These are phyloP conservation scores for Hedya salicella DNA, from an alignment of 2,888 invertebrate species.

Conservation along the genomic window DNA sequence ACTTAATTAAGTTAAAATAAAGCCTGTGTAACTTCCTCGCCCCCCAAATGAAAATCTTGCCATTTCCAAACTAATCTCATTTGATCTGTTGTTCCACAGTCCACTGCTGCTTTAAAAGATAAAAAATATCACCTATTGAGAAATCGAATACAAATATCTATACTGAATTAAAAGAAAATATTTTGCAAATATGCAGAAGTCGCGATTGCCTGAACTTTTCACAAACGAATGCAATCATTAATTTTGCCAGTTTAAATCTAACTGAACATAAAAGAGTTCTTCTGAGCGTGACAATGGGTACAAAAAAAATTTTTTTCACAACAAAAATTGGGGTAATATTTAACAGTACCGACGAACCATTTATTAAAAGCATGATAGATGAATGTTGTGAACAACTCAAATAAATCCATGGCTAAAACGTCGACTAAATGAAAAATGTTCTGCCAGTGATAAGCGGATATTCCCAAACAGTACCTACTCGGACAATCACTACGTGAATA, in stretches of 20 bases:
- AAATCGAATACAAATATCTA: too few relatives aligned
- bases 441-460: conserved; percentile 6
- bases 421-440: conserved; percentile 19
- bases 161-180: too few relatives aligned
- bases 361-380: conserved; percentile 31
- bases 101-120: too few relatives aligned
- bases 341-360: not conserved
- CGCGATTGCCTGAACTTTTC: too few relatives aligned
- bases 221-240: not conserved
- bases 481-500: too few relatives aligned
- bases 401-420: conserved; percentile 25
- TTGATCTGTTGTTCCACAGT: too few relatives aligned
- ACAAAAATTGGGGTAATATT: not conserved
- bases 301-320: not conserved
- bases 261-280: not conserved
- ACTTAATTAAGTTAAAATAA: too few relatives aligned
- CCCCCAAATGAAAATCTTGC: too few relatives aligned
- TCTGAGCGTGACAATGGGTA: not conserved
- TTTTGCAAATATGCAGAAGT: not conserved
- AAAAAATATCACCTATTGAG: too few relatives aligned
- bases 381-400: conserved; percentile 24
- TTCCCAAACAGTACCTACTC: too few relatives aligned
- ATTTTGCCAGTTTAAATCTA: not conserved
- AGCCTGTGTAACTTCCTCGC: too few relatives aligned
- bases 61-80: too few relatives aligned